Conservation (phyloP, 2,888 invertebrate species). For the Nematopogon swammerdamellus region DNA sequence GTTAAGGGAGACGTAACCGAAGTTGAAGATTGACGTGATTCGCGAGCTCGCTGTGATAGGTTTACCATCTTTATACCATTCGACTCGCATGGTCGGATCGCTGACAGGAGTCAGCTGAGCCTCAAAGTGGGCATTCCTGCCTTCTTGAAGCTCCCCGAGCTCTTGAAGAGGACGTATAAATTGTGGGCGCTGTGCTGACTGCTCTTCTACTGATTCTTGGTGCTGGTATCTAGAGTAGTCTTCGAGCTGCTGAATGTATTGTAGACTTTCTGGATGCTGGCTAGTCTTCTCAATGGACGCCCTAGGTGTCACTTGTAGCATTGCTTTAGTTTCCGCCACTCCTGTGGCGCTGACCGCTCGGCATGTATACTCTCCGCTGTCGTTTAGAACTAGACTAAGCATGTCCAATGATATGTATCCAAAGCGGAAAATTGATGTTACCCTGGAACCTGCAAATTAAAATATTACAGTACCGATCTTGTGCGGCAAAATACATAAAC, state of each 20-base stretch:
- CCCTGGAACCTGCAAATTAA: slow-evolving; percentile 82
- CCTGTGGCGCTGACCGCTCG: slow-evolving; percentile 85
- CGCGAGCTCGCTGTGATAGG: slow-evolving; percentile 96
- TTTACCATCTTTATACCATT: slow-evolving; percentile 94
- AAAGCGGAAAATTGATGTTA: slow-evolving; percentile 93
- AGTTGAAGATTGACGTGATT: slow-evolving; percentile 97
- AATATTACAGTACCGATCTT: background rate
- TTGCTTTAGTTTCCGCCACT: slow-evolving; percentile 80
- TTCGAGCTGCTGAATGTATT: slow-evolving; percentile 86
- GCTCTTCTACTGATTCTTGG: slow-evolving; percentile 80
- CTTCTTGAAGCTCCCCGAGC: slow-evolving; percentile 84
- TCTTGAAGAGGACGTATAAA: slow-evolving; percentile 87
- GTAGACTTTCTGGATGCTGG: slow-evolving; percentile 89
- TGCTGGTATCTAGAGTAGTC: slow-evolving; percentile 86
- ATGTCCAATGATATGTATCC: slow-evolving; percentile 95
- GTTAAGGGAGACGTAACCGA: slow-evolving; percentile 98
- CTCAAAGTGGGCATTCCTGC: slow-evolving; percentile 90
- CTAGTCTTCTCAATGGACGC: slow-evolving; percentile 83
- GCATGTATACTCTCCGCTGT: slow-evolving; percentile 89
- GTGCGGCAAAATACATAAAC: slow-evolving; percentile 13
- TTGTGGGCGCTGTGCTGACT: slow-evolving; percentile 74
- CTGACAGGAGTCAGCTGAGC: slow-evolving; percentile 89
- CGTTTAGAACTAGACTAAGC: slow-evolving; percentile 79
- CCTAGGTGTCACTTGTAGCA: slow-evolving; percentile 75
- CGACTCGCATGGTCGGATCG: slow-evolving; percentile 91